Conservation (phyloP, 2,888 invertebrate genomes). For the Pseudolycoriella hygida region DNA sequence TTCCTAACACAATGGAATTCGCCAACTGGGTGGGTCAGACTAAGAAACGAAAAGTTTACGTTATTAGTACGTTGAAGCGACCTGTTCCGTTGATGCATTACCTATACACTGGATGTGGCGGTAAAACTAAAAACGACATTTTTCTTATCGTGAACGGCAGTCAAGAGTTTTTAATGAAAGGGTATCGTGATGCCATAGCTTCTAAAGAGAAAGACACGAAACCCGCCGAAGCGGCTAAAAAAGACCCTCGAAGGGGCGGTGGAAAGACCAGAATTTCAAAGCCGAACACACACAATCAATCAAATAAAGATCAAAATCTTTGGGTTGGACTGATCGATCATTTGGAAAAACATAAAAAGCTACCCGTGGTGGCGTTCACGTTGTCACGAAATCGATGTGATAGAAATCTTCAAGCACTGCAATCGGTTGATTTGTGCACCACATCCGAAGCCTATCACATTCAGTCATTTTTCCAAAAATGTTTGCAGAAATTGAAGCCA, state of each 20-base stretch:
- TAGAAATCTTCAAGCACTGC: constrained; percentile 37
- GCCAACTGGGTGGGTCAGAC: constrained; percentile 86
- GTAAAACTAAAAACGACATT: constrained; percentile 53
- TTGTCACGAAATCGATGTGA: constrained; percentile 53
- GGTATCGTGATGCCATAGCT: constrained; percentile 39
- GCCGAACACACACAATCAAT: constrained; percentile 21
- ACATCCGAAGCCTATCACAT: constrained; percentile 72
- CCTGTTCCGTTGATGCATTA: constrained; percentile 94
- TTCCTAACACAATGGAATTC: constrained; percentile 91
- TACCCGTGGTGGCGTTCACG: constrained; percentile 90
- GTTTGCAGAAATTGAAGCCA: constrained; percentile 64
- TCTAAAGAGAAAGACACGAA: constrained; percentile 25
- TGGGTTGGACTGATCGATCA: constrained; percentile 73
- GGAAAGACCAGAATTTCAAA: constrained; percentile 14
- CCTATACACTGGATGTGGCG: constrained; percentile 65
- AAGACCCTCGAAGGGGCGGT: background rate
- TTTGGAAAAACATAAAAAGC: constrained; percentile 58
- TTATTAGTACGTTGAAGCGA: constrained; percentile 80
- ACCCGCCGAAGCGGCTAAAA: constrained; percentile 4
- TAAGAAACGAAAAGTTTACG: constrained; percentile 75
- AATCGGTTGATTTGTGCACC: constrained; percentile 62
- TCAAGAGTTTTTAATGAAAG: constrained; percentile 44
- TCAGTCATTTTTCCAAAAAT: constrained; percentile 68
- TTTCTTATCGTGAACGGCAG: constrained; percentile 66
- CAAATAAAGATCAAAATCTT: constrained; percentile 61